phyloP scores from a whole-genome alignment of 2,888 invertebrate genomes.

The Sympetrum striolatum region DNA sequence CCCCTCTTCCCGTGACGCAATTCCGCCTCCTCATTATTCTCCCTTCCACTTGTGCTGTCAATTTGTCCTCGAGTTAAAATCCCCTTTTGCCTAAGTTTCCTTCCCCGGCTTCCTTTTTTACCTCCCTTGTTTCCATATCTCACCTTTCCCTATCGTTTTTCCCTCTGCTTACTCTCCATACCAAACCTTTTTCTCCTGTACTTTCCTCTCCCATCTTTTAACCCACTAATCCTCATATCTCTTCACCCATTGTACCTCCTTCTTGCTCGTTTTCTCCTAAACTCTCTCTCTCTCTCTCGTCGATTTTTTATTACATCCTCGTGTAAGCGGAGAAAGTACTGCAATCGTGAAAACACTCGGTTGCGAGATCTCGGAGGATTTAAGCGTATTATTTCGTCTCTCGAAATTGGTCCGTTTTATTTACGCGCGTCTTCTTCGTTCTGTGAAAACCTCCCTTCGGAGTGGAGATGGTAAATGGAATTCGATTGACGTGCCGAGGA shows the following conservation, averaged over 20 bases:
- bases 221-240: background rate
- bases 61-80: background rate
- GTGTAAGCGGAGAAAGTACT: no score
- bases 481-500: no score
- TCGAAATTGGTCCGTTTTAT: no score
- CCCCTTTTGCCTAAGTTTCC: background rate
- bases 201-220: background rate
- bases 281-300: background rate
- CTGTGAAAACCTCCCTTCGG: no score
- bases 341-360: no score
- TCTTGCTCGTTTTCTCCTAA: background rate
- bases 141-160: background rate
- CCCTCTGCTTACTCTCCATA: background rate
- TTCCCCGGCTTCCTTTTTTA: background rate
- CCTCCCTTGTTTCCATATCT: background rate
- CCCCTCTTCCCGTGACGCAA: background rate
- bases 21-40: background rate
- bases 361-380: no score
- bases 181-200: background rate
- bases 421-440: no score
- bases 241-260: background rate
- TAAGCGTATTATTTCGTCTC: no score
- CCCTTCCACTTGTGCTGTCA: slow-evolving; percentile 17
- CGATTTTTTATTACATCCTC: background rate
- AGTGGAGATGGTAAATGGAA: no score